Conservation (phyloP, 1,140 invertebrate species). For the Aphaenogaster floridana region DNA sequence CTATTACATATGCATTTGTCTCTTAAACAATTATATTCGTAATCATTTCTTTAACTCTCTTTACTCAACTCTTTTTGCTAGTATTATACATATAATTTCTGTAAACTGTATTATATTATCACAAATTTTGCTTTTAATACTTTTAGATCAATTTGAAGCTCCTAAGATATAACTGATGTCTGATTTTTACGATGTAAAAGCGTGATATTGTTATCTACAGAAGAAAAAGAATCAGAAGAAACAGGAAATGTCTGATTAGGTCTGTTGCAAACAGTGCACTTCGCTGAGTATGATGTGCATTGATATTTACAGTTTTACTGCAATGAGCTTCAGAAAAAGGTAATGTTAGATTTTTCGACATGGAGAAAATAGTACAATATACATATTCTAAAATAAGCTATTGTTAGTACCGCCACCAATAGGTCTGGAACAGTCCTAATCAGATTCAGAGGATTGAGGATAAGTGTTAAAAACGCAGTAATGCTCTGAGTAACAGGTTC, state of each 20-base stretch:
- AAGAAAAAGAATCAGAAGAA: constrained; percentile 61
- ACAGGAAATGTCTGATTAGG: constrained; percentile 85
- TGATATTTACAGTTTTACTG: constrained; percentile 27
- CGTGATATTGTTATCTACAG: constrained; percentile 14
- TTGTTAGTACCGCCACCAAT: constrained; percentile 82
- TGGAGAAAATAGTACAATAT: constrained; percentile 28
- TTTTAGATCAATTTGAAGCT: not conserved
- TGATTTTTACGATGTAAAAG: constrained; percentile 7
- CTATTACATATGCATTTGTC: constrained; percentile 24
- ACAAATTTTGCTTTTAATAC: not conserved
- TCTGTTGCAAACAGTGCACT: constrained; percentile 82
- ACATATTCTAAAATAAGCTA: constrained; percentile 34
- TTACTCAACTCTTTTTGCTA: not conserved
- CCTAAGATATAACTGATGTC: not conserved
- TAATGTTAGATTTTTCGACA: constrained; percentile 22
- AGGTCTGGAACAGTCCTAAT: constrained; percentile 87
- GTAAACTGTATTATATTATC: not conserved
- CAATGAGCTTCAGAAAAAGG: constrained; percentile 3
- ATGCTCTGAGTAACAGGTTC: constrained; percentile 70
- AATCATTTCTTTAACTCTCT: not conserved
- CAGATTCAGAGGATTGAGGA: constrained; percentile 83
- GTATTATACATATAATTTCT: not conserved
- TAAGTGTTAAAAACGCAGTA: constrained; percentile 82
- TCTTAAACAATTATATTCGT: not conserved
- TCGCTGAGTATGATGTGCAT: constrained; percentile 20